Evolutionary conservation across 35 echinoderm and acorn worm species (phyloP).

Genomic region (Amphiura filiformis): DNA sequence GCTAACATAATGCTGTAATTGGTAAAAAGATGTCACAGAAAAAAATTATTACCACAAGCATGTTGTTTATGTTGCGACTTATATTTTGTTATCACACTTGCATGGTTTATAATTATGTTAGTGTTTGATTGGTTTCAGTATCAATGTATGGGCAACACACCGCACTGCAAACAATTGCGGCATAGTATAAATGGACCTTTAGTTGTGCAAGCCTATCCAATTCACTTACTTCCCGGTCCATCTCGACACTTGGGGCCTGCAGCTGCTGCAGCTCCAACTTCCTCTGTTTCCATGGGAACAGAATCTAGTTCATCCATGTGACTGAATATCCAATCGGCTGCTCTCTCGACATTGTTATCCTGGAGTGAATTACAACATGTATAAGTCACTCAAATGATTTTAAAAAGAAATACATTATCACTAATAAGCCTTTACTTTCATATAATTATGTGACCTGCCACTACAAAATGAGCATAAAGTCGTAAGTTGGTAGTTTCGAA

Average conservation of each 20-base stretch:
- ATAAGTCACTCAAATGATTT: not conserved
- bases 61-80: not conserved
- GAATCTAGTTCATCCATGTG: constrained; percentile 79
- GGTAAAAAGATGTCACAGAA: too few relatives aligned
- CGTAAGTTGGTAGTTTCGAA: too few relatives aligned
- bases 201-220: not conserved
- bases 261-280: constrained; percentile 8
- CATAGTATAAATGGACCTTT: too few relatives aligned
- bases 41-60: too few relatives aligned
- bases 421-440: not conserved
- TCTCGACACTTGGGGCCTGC: constrained; percentile 58
- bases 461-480: too few relatives aligned
- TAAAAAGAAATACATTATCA: not conserved
- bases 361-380: constrained; percentile 8
- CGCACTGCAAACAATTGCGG: too few relatives aligned
- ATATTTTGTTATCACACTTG: not conserved
- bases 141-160: not conserved
- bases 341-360: constrained; percentile 91
- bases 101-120: not conserved
- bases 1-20: too few relatives aligned
- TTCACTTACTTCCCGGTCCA: constrained; percentile 89
- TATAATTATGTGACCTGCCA: not conserved
- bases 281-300: constrained; percentile 84
- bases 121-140: not conserved
- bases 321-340: constrained; percentile 98